Evolutionary conservation across 2,113 vertebrate genomes (phyloP), one percentile per base, ranked within the genome.

Genomic region (Tympanuchus pallidicinctus): DNA sequence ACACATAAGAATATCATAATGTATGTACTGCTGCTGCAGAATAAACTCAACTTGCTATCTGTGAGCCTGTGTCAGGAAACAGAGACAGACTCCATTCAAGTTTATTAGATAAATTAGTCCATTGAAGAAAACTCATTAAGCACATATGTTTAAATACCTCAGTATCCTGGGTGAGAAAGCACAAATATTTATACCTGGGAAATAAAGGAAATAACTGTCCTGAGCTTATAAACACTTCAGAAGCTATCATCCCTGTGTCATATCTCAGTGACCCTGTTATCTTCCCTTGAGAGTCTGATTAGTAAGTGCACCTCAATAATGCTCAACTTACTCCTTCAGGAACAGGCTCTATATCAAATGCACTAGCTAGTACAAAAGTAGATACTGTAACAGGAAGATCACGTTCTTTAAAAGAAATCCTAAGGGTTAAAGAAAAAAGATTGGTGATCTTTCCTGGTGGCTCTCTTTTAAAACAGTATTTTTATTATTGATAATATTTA

Each of bases 371-470:
- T 54, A 20, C 38, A 92, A 85, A 92, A 67, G 4, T 14, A 74
- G 13, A 16, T 64, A 57, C 17, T 75, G 13, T 59, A 73, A 6
- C 19, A 8, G 3, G 72, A 64, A 56, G 30, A 13, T 40, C 30
- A 11, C 56, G 1, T 60, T 57, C 69, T 83, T 87, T 30, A 16
- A 10, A 17, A 9, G 17, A 50, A 70, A n/a, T 70, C 24, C 8
- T n/a, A 59, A 11, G 2, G 18, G 3, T 43, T 69, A 40, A 63
- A 67, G 14, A 32, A 25, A 65, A 80, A 64, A 66, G 12, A 57
- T 52, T 43, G 0, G 0, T 74, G 6, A n/a, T 42, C 64, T 52
- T 5, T 70, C 8, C 60, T 60, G 14, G 14, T 38, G 2, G 2
- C 40, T 83, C 63, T 83, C 11, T 24, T 27, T 25, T 17, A 19